Conservation (phyloP, 2,797 vertebrate genomes). For the Sebastes wilsoni region DNA sequence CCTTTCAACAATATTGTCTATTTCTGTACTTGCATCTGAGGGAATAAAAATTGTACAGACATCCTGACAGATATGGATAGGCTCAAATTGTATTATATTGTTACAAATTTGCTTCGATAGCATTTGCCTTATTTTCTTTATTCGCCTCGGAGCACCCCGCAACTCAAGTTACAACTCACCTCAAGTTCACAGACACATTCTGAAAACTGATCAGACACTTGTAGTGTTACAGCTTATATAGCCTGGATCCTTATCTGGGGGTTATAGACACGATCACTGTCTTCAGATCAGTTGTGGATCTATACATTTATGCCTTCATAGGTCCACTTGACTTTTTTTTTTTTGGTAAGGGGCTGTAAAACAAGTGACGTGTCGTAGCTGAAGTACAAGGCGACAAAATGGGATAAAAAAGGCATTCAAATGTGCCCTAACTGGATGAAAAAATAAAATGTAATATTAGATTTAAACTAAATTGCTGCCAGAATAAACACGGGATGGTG, state of each 20-base stretch:
- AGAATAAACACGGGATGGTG: background rate
- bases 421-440: background rate
- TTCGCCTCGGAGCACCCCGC: constrained; percentile 16
- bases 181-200: constrained; percentile 7
- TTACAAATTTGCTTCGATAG: constrained; percentile 1
- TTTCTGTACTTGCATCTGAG: constrained; percentile 7
- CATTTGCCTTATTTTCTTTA: constrained; percentile 7
- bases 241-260: constrained; percentile 21
- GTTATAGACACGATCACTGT: background rate
- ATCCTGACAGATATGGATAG: constrained; percentile 9
- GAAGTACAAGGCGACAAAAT: background rate
- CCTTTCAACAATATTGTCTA: background rate
- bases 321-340: background rate
- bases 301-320: background rate
- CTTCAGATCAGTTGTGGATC: constrained; percentile 20
- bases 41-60: background rate
- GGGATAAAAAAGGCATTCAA: background rate
- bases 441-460: background rate
- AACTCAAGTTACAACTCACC: background rate
- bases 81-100: constrained; percentile 7
- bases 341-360: background rate
- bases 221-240: constrained; percentile 3
- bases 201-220: constrained; percentile 32
- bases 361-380: background rate
- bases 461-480: background rate